A percentile compares a stretch with the other conserved stretches of the same genome.
Conservation (phyloP, 1,140 invertebrate species). For the Bombus affinis region DNA sequence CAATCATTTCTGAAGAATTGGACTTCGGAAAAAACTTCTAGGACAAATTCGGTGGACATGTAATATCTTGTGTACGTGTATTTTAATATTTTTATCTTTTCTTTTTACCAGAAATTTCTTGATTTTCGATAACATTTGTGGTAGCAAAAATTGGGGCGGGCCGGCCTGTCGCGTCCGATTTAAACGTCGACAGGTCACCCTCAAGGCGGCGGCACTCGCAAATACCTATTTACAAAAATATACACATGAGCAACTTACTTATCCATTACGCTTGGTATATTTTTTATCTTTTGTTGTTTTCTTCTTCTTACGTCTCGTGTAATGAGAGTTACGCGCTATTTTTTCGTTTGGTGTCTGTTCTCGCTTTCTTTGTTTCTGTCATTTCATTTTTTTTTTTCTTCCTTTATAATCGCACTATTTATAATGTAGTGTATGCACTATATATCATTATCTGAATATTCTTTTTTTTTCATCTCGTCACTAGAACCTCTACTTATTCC, state of each 20-base stretch:
- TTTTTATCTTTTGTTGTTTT: constrained; percentile 12
- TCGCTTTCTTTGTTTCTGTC: constrained; percentile 12
- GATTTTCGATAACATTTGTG: constrained; percentile 76
- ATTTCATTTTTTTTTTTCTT: neutral
- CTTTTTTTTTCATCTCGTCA: constrained; percentile 59
- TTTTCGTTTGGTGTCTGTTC: constrained; percentile 21
- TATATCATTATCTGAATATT: constrained; percentile 58
- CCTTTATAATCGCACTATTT: constrained; percentile 65
- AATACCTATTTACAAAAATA: constrained; percentile 83
- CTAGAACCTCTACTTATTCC: constrained; percentile 79
- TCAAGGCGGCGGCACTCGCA: constrained; percentile 80
- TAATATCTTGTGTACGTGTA: constrained; percentile 38
- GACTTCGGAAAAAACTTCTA: constrained; percentile 22
- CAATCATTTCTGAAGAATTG: neutral
- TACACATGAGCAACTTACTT: constrained; percentile 81
- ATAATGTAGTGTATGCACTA: constrained; percentile 66
- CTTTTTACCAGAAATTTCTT: constrained; percentile 61
- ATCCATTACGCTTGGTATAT: constrained; percentile 63
- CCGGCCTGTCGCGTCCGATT: constrained; percentile 57
- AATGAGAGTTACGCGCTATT: neutral
- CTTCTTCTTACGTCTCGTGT: neutral
- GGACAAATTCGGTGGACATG: constrained; percentile 53
- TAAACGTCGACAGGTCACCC: constrained; percentile 63
- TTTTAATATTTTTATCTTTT: constrained; percentile 46
- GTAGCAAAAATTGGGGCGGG: constrained; percentile 79